Evolutionary conservation across 1,140 invertebrate species (phyloP).

Genomic region (Saccostrea echinata): DNA sequence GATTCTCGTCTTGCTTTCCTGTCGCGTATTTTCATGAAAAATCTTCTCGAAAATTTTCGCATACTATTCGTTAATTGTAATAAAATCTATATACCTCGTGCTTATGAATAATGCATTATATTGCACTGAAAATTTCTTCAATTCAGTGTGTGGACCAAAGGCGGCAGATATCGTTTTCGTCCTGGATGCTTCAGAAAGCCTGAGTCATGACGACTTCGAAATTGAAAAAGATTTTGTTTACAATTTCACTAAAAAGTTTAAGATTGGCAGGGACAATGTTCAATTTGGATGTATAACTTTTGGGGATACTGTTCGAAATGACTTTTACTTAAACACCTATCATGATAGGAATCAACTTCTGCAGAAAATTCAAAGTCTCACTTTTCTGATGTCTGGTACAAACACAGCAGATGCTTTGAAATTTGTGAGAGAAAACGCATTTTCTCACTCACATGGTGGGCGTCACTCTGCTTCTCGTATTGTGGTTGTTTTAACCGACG

Average conservation of each 20-base stretch:
- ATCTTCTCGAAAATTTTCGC: too few species aligned
- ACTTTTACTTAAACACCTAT: conserved; percentile 46
- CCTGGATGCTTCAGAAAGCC: conserved; percentile 56
- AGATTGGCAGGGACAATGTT: conserved; percentile 47
- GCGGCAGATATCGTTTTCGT: conserved; percentile 65
- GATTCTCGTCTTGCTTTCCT: too few species aligned
- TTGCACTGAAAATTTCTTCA: neutral
- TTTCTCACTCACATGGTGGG: conserved; percentile 41
- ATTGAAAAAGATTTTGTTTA: conserved; percentile 56
- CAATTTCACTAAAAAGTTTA: conserved; percentile 48
- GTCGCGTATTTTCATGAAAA: too few species aligned
- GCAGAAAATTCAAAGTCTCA: conserved; percentile 41
- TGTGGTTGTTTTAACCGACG: conserved; percentile 54
- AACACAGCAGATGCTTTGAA: conserved; percentile 44
- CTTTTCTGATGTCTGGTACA: conserved; percentile 40
- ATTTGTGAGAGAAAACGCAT: conserved; percentile 44
- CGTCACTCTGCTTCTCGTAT: conserved; percentile 41
- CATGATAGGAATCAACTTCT: conserved; percentile 25
- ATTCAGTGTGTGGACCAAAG: conserved; percentile 52
- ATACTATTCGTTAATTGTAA: too few species aligned
- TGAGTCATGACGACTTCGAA: conserved; percentile 44
- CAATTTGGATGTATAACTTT: conserved; percentile 55
- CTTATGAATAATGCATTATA: neutral
- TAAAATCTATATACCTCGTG: neutral
- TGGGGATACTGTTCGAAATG: conserved; percentile 20